Evolutionary conservation across 2,797 vertebrate genomes (phyloP), one percentile per base, ranked within the genome.

Genomic region (Staurois parvus): DNA sequence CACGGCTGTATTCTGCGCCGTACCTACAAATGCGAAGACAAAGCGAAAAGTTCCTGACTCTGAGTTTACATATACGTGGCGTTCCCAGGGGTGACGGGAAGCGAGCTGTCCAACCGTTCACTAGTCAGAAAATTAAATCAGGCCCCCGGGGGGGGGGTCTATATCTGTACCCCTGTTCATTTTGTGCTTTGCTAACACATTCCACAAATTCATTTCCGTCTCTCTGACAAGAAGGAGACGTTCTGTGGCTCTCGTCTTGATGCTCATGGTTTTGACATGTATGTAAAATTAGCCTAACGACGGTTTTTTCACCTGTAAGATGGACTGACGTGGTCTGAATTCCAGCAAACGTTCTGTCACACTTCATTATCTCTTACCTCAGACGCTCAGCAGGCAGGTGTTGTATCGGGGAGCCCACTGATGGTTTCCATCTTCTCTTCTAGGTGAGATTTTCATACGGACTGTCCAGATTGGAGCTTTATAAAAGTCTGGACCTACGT

Each of bases 251-350:
- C 56, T 64, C 24, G 3, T 19, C 59, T 24, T 26, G 59, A 26
- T 26, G 67, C 9, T 72, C n/a, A 40, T 72, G 69, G 34, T 72
- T 40, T 72, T 72, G 69, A 72, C 69, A 72, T 12, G 17, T 34
- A 8, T 24, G 4, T 21, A 40, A 72, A 24, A 34, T 72, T 72
- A 40, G 13, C 69, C 34, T 21, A 24, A 28, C 21, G 11, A 40
- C 19, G 10, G 30, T 37, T 11, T 3, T 72, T 19, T 30, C 32
- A 40, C 69, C 34, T 37, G 19, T 34, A 40, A 10, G 24, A 37
- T 15, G 68, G 68, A 24, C 29, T 12, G 28, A 5, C 17, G 5
- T 15, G 26, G 30, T 68, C 2, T 69, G 69, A 40, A 72, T 72
- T 72, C 69, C 32, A 72, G 69, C 8, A 34, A 34, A 8, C 2